Percentiles rank a stretch among this genome's conserved stretches.
These are phyloP conservation scores for Proisotoma minuta DNA, from an alignment of 2,888 invertebrate species.

Conservation along the genomic window DNA sequence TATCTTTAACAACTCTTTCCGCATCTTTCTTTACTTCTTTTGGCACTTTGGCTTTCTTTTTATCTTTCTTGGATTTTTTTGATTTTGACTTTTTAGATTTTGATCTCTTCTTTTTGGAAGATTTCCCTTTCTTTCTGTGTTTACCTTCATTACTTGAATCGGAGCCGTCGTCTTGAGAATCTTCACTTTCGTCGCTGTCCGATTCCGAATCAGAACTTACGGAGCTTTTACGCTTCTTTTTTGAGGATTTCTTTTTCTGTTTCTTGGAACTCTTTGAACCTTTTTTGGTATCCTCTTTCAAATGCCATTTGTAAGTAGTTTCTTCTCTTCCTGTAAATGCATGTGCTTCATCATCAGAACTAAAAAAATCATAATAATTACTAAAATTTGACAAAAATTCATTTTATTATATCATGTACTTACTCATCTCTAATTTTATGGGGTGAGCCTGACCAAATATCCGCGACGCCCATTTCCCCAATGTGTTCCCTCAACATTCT, in stretches of 20 bases:
- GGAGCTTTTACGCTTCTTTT: constrained; percentile 24
- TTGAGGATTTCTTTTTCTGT: constrained; percentile 15
- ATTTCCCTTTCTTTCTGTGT: constrained; percentile 9
- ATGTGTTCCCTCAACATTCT: constrained; percentile 41
- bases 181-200: constrained; percentile 16
- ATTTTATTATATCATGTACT: constrained; percentile 16
- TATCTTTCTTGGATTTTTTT: constrained; percentile 26
- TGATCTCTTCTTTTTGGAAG: constrained; percentile 36
- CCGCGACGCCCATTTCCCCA: constrained; percentile 41
- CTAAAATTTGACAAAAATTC: background rate
- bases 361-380: constrained; percentile 13
- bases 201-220: background rate
- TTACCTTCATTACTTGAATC: constrained; percentile 22
- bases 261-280: constrained; percentile 10
- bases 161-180: constrained; percentile 14
- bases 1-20: constrained; percentile 34
- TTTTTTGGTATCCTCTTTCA: constrained; percentile 7
- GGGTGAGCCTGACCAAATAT: constrained; percentile 43
- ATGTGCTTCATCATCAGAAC: constrained; percentile 40
- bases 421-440: constrained; percentile 37
- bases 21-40: constrained; percentile 31
- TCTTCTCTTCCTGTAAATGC: constrained; percentile 16
- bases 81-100: constrained; percentile 36
- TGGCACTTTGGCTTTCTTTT: constrained; percentile 20
- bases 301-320: constrained; percentile 17